Conservation (phyloP, 2,113 vertebrate species). For the Hystrix cristata region DNA sequence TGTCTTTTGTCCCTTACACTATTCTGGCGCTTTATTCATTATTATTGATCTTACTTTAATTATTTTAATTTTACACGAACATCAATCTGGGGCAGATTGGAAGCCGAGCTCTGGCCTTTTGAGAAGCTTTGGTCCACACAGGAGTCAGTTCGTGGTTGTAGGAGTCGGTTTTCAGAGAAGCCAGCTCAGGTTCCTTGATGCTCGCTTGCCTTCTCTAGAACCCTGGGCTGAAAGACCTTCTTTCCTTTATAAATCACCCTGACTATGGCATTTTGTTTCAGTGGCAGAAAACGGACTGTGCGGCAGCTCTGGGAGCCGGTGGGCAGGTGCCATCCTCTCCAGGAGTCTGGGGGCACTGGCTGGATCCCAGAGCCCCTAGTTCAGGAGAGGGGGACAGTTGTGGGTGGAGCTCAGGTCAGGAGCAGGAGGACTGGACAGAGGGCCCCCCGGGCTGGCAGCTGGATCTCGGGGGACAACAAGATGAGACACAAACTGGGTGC, state of each 20-base stretch:
- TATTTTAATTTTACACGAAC: neutral
- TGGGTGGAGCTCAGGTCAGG: neutral
- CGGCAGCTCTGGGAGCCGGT: fast-evolving
- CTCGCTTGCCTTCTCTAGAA: neutral
- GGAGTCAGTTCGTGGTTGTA: too few species aligned
- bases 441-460: neutral
- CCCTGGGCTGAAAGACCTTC: fast-evolving
- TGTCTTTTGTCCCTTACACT: neutral
- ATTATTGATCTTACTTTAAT: neutral
- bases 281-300: neutral
- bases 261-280: neutral
- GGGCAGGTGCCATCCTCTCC: neutral
- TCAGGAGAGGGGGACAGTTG: neutral
- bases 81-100: neutral
- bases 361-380: neutral
- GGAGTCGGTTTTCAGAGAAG: neutral
- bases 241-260: neutral
- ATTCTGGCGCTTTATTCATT: neutral
- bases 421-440: neutral
- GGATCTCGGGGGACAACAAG: too few species aligned
- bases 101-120: neutral
- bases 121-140: neutral
- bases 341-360: fast-evolving
- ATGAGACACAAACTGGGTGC: fast-evolving
- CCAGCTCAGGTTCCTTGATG: neutral